A percentile compares a stretch with the other conserved stretches of the same genome.
These are phyloP conservation scores for Turritopsis dohrnii DNA, from an alignment of 30 jellyfish, hydroid and myxozoan species.

Conservation along the genomic window DNA sequence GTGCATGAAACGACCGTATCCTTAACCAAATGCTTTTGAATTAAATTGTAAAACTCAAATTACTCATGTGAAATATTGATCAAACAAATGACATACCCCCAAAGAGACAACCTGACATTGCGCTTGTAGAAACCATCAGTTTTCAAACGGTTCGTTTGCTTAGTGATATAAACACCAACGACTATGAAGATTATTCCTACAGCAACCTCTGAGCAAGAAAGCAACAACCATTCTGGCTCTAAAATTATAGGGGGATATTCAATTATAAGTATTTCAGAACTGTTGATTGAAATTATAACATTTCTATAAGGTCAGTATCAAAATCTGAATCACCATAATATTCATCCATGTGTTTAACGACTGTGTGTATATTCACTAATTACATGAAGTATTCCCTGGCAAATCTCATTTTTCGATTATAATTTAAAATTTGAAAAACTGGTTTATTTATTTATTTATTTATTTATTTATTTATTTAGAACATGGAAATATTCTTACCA, in stretches of 20 bases:
- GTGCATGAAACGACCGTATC: too few relatives aligned
- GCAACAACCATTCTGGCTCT: slow-evolving; percentile 27
- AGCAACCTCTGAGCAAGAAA: slow-evolving; percentile 31
- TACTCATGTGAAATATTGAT: too few relatives aligned
- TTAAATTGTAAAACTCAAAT: background rate
- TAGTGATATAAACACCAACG: slow-evolving; percentile 27
- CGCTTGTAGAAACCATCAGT: slow-evolving; percentile 14
- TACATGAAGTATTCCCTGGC: too few relatives aligned
- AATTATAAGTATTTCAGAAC: background rate
- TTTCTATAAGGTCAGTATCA: too few relatives aligned
- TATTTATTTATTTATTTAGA: too few relatives aligned
- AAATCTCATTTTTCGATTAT: too few relatives aligned
- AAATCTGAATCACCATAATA: too few relatives aligned
- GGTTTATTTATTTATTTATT: too few relatives aligned
- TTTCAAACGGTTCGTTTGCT: slow-evolving; percentile 5
- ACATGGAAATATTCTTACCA: slow-evolving; percentile 22
- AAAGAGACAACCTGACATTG: slow-evolving; percentile 1
- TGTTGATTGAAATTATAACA: background rate
- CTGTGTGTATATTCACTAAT: too few relatives aligned
- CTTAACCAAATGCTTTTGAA: too few relatives aligned
- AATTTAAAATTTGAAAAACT: too few relatives aligned
- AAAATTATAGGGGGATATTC: background rate
- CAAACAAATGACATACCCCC: slow-evolving; percentile 15
- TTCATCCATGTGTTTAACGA: too few relatives aligned
- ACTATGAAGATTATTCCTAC: slow-evolving; percentile 13